Evolutionary conservation across 92 coral and sea anemone genomes (phyloP), one percentile per base, ranked within the genome.

Genomic region (Porites lobata): DNA sequence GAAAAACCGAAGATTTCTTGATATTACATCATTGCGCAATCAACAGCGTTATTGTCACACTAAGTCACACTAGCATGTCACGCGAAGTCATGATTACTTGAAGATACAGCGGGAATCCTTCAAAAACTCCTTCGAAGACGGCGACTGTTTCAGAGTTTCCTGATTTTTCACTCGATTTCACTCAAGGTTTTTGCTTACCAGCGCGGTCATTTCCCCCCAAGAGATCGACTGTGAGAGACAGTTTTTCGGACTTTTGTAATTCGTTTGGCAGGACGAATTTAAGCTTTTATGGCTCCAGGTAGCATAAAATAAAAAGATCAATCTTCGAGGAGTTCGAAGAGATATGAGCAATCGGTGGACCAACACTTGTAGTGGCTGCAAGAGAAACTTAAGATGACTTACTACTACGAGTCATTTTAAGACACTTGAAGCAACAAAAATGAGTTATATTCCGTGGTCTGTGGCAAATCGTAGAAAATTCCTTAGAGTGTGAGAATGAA

Each of bases 261-360:
- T 76, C 80, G 80, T 76, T 76, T 54, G 80, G 65, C 80, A 76
- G 65, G 14, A 17, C 57, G 80, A 50, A 29, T 63, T 77, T 70
- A 77, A 17, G 7, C 77, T 38, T 72, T 72, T 72, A 38, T 47
- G 77, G 56, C 77, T 29, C 20, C 77, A 72, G 62, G 62, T 77
- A 26, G 70, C 19, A 69, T 59, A 62, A 69, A 77, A 32, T 32
- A 59, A 58, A 22, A 77, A 77, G 82, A 20, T 77, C 57, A 62
- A 15, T 18, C 65, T 75, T 66, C 71, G 79, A 75, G 17, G 82
- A 77, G 82, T 59, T 77, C 56, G 71, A 77, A 77, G 69, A 61
- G 82, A 77, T 70, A 19, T 77, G 70, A 70, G 82, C 82, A 77
- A 47, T 29, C 38, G 77, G 77, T 72, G 77, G 38, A 62, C 54